Evolutionary conservation across 2,797 vertebrate genomes (phyloP).

Genomic region (Paratrypauchen microcephalus): DNA sequence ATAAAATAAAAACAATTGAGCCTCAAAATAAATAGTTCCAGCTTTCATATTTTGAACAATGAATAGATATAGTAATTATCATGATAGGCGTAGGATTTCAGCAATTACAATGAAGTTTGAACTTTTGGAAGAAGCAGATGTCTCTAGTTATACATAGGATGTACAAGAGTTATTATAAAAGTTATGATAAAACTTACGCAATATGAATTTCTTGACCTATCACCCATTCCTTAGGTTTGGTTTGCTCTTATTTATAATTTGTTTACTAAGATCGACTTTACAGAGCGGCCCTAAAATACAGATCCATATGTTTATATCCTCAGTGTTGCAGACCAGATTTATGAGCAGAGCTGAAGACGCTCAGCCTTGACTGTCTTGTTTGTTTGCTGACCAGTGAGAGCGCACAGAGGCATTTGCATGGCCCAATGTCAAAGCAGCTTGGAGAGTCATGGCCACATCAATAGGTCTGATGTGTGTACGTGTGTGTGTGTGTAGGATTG

Average conservation of each 20-base stretch:
- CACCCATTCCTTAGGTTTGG: too few species aligned
- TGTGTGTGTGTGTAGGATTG: not conserved
- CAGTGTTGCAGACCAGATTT: slow-evolving; percentile 13
- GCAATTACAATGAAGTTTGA: too few species aligned
- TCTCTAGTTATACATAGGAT: too few species aligned
- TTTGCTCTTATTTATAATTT: not conserved
- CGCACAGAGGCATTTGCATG: slow-evolving; percentile 53
- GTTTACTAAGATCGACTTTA: not conserved
- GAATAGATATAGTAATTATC: too few species aligned
- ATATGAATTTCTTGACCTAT: too few species aligned
- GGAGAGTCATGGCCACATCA: slow-evolving; percentile 53
- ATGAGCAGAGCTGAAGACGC: slow-evolving; percentile 21
- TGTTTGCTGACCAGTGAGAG: slow-evolving; percentile 40
- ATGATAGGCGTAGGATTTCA: too few species aligned
- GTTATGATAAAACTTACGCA: too few species aligned
- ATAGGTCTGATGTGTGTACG: slow-evolving; percentile 22
- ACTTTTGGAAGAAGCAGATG: too few species aligned
- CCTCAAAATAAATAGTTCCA: too few species aligned
- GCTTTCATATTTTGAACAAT: too few species aligned
- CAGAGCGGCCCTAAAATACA: not conserved
- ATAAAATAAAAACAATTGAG: too few species aligned
- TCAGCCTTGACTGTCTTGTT: slow-evolving; percentile 37
- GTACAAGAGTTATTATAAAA: too few species aligned
- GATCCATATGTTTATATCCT: slow-evolving; percentile 1
- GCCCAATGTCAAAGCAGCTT: slow-evolving; percentile 58